Conservation (phyloP, 2,797 vertebrate species). For the Anableps anableps region DNA sequence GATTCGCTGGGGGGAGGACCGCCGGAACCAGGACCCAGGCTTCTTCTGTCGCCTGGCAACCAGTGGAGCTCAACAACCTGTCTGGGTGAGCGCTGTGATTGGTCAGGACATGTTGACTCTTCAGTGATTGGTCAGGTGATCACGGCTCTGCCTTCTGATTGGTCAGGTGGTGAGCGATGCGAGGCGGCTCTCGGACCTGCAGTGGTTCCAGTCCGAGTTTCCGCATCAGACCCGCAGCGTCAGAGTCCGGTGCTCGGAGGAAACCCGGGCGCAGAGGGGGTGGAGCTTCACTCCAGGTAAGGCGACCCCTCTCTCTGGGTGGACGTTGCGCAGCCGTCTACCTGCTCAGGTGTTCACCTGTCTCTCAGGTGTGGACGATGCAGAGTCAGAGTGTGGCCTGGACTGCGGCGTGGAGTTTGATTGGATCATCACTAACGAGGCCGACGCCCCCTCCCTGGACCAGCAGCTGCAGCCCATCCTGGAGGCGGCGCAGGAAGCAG, state of each 20-base stretch:
- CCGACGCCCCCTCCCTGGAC: slow-evolving; percentile 65
- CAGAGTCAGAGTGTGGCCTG: slow-evolving; percentile 92
- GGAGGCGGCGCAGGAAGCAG: slow-evolving; percentile 41
- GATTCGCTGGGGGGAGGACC: slow-evolving; percentile 92
- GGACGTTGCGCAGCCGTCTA: too few relatives aligned
- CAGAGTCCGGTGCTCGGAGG: slow-evolving; percentile 83
- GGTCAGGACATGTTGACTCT: not conserved
- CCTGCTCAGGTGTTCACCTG: not conserved
- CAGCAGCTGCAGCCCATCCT: slow-evolving; percentile 82
- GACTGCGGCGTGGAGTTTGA: slow-evolving; percentile 86
- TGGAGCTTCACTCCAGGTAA: slow-evolving; percentile 87
- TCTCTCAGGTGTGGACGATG: slow-evolving; percentile 87
- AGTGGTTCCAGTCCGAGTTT: slow-evolving; percentile 86
- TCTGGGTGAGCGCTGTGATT: slow-evolving; percentile 84
- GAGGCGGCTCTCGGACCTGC: slow-evolving; percentile 84
- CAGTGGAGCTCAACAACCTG: slow-evolving; percentile 71
- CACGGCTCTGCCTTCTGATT: slow-evolving; percentile 4
- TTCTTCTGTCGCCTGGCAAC: slow-evolving; percentile 88
- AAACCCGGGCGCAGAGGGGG: slow-evolving; percentile 83
- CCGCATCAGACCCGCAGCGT: slow-evolving; percentile 75
- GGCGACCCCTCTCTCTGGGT: not conserved
- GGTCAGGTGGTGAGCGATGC: slow-evolving; percentile 91
- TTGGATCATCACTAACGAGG: slow-evolving; percentile 86
- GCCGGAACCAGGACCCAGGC: slow-evolving; percentile 81
- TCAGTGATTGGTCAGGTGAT: not conserved